Base-by-base conservation (phyloP, 2,888 invertebrate genomes). In the Anoncus sp. region DNA sequence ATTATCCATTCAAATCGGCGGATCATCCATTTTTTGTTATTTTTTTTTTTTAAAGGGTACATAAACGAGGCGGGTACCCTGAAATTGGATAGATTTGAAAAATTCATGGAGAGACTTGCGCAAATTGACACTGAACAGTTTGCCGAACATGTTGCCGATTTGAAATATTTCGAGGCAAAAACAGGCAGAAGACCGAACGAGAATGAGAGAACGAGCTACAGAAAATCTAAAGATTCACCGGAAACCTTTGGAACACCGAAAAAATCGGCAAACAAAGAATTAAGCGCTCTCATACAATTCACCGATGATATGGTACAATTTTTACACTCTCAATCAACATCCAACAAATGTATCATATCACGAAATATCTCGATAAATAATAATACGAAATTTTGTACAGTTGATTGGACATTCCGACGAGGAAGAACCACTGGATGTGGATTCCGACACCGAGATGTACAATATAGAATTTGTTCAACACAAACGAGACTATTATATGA, bases 401-500 rank as follows among this genome's bases (percentile, higher is more conserved):
- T 65, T 66, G 75, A 76, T 81, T 43, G 81, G 79, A 18, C 77
- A 81, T 76, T 82, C 80, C 20, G 81, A 81, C 60, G 82, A 82
- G 40, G 82, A 82, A 53, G 81, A 91, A 63, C 85, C 87, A 0
- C 86, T 83, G 4, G 82, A 85, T 7, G 80, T 81, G 16, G 83
- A 88, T 53, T 85, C 88, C 6, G 86, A 83, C 47, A 88, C 86
- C 14, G 93, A 93, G 51, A 89, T 92, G 75, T 94, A 95, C 62
- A 93, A 93, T 79, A 94, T 94, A 83, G 97, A 97, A 91, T 99
- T 98, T 90, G 92, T 93, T 71, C 93, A 96, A 79, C 97, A 97
- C 89, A 99, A 99, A 90, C 94, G 95, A 81, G 95, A 97, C 88
- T 99, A 99, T 92, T 99, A 99, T 89, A 96, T 95, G 92, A 96